Evolutionary conservation across 2,888 invertebrate species (phyloP).

Genomic region (Drosophila quinaria): DNA sequence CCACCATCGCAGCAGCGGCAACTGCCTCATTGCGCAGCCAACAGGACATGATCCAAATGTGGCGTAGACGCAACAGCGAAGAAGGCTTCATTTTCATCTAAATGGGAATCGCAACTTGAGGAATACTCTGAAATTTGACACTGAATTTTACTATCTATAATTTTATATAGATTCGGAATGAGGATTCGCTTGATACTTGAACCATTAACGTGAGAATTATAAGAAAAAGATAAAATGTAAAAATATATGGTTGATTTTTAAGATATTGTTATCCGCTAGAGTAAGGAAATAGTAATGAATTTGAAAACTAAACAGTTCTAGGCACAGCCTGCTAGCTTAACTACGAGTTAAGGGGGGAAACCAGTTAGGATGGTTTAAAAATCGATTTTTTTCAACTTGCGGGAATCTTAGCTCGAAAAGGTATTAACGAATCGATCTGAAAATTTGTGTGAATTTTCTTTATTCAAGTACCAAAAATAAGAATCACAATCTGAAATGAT

Average conservation of each 20-base stretch:
- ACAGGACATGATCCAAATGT: slow-evolving; percentile 63
- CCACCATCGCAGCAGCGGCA: slow-evolving; percentile 62
- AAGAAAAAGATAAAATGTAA: slow-evolving; percentile 17
- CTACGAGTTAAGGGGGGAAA: slow-evolving; percentile 2
- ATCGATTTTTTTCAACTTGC: no score
- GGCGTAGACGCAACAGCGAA: slow-evolving; percentile 60
- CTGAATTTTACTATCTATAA: neutral
- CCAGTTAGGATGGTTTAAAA: no score
- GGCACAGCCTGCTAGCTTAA: slow-evolving; percentile 3
- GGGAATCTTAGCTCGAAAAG: no score
- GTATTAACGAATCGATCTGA: no score
- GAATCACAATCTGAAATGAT: no score
- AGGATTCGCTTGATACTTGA: neutral
- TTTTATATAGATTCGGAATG: neutral
- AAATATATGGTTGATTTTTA: slow-evolving; percentile 9
- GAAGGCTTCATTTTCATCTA: slow-evolving; percentile 54
- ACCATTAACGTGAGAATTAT: slow-evolving; percentile 3
- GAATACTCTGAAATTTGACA: slow-evolving; percentile 7
- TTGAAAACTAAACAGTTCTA: neutral
- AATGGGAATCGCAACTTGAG: neutral
- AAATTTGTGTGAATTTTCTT: no score
- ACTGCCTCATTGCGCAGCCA: slow-evolving; percentile 68
- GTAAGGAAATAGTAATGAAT: slow-evolving; percentile 11
- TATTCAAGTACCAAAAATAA: no score
- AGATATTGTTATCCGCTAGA: slow-evolving; percentile 7